Evolutionary conservation across 2,888 invertebrate species (phyloP).

Genomic region (Leptarthrus brevirostris): DNA sequence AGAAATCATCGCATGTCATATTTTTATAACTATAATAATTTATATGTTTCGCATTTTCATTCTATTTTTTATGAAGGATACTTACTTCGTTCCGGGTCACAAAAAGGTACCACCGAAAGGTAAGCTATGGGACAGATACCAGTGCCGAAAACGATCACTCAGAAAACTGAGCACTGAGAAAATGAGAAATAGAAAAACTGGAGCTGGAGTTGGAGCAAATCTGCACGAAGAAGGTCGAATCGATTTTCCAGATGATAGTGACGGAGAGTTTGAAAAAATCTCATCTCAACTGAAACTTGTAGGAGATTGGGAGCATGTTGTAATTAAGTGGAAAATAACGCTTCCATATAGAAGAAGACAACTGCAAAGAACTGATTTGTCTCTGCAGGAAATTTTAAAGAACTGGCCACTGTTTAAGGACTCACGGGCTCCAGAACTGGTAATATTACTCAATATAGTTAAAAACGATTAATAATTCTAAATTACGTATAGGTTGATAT

Average conservation of each 20-base stretch:
- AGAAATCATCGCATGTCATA: too few species aligned
- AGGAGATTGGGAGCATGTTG: constrained; percentile 6
- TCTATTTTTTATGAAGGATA: too few species aligned
- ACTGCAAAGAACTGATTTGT: background rate
- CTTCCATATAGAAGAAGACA: background rate
- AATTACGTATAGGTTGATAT: constrained; percentile 18
- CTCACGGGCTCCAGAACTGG: constrained; percentile 30
- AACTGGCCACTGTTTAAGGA: constrained; percentile 22
- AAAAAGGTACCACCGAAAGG: constrained; percentile 6
- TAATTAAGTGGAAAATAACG: constrained; percentile 4
- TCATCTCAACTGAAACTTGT: constrained; percentile 6
- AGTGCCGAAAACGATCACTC: background rate
- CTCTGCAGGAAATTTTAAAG: background rate
- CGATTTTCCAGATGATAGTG: too few species aligned
- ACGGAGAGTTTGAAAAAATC: too few species aligned
- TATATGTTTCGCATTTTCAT: too few species aligned
- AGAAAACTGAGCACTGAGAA: background rate
- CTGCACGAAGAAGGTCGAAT: too few species aligned
- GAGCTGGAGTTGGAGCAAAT: too few species aligned
- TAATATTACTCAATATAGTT: background rate
- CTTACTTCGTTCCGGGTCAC: too few species aligned
- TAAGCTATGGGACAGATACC: background rate
- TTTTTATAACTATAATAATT: too few species aligned
- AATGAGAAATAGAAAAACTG: too few species aligned
- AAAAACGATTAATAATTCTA: background rate